These are phyloP conservation scores for Rhinophrynus dorsalis DNA, from an alignment of 2,797 vertebrate genomes.

Conservation along the genomic window DNA sequence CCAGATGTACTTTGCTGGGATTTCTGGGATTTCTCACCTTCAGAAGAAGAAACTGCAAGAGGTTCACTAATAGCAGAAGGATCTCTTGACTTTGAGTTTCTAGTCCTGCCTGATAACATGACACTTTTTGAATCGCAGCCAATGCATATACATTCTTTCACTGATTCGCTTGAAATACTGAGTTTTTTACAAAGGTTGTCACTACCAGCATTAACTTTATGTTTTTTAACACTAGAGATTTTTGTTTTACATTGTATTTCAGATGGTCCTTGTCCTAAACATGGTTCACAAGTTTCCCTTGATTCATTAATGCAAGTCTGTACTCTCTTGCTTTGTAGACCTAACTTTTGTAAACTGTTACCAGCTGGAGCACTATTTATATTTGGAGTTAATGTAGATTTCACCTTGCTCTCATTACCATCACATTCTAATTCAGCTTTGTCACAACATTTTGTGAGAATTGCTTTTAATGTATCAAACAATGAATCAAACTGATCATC, in stretches of 20 bases:
- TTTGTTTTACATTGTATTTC: neutral
- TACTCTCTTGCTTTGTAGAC: conserved; percentile 53
- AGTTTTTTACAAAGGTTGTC: neutral
- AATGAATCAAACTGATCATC: conserved; percentile 89
- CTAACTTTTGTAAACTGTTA: conserved; percentile 53
- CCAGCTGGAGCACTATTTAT: neutral
- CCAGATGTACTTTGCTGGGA: conserved; percentile 86
- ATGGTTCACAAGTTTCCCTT: neutral
- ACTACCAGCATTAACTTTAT: neutral
- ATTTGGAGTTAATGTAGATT: conserved; percentile 1
- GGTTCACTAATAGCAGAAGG: conserved; percentile 74
- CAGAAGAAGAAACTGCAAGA: conserved; percentile 60
- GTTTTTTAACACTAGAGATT: neutral
- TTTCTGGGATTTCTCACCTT: conserved; percentile 89
- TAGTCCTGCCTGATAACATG: neutral
- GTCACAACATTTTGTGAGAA: conserved; percentile 72
- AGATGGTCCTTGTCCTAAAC: neutral
- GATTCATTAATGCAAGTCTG: conserved; percentile 47
- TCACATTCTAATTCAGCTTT: conserved; percentile 54
- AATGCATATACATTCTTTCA: conserved; percentile 51
- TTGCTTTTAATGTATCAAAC: conserved; percentile 79
- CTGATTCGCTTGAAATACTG: neutral
- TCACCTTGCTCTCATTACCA: conserved; percentile 55
- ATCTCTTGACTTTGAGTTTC: conserved; percentile 52
- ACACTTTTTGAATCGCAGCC: conserved; percentile 40